phyloP scores from a whole-genome alignment of 1,140 invertebrate species.

The Temnothorax nylanderi region DNA sequence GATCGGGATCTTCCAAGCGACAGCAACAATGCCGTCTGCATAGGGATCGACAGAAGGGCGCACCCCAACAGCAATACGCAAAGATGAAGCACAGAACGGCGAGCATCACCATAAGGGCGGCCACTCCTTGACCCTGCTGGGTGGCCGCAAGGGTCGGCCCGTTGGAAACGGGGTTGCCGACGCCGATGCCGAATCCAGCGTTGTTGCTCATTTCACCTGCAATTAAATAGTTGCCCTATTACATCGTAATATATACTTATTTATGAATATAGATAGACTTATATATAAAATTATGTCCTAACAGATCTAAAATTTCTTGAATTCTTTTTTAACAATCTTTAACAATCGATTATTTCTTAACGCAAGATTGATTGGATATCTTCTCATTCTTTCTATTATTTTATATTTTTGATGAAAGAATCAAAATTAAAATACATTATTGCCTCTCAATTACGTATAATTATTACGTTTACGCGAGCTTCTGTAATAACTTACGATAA shows the following conservation, averaged over 20 bases:
- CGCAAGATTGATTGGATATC: not conserved
- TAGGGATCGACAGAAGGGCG: slow-evolving; percentile 85
- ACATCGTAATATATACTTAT: not conserved
- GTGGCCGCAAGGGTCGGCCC: slow-evolving; percentile 73
- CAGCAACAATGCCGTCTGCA: slow-evolving; percentile 85
- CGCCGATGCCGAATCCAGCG: slow-evolving; percentile 73
- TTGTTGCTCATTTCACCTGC: slow-evolving; percentile 74
- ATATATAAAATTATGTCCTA: not conserved
- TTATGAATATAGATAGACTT: not conserved
- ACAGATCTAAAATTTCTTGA: not conserved
- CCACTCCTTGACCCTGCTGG: slow-evolving; percentile 85
- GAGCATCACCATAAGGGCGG: slow-evolving; percentile 87
- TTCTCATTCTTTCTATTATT: not conserved
- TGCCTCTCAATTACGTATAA: not conserved
- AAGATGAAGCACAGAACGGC: slow-evolving; percentile 87
- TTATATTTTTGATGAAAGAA: not conserved
- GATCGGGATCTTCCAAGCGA: slow-evolving; percentile 80
- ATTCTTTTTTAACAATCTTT: not conserved
- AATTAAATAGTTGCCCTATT: slow-evolving; percentile 13
- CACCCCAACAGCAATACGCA: slow-evolving; percentile 87
- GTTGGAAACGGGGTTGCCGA: slow-evolving; percentile 70
- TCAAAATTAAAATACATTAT: not conserved
- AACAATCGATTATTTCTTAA: not conserved
- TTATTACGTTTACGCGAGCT: not conserved
- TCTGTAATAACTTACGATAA: too few species aligned